Evolutionary conservation across 2,797 vertebrate species (phyloP).

Genomic region (Phoebastria nigripes): DNA sequence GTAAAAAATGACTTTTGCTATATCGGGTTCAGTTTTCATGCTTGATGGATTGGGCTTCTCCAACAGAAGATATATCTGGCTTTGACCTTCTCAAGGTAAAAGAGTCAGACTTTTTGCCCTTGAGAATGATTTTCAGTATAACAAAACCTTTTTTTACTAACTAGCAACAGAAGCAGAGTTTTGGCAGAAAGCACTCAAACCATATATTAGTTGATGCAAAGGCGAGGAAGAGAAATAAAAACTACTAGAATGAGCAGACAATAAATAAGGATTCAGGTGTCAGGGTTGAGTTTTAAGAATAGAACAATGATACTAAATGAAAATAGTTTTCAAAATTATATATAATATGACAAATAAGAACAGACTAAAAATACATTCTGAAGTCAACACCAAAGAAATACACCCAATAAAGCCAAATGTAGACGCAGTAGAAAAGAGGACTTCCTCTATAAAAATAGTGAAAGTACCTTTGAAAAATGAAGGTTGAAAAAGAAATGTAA

Average conservation of each 20-base stretch:
- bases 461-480: not conserved
- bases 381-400: not conserved
- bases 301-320: not conserved
- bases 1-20: not conserved
- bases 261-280: not conserved
- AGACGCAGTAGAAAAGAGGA: not conserved
- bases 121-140: not conserved
- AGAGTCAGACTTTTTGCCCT: not conserved
- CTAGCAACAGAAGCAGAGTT: not conserved
- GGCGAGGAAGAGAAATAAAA: not conserved
- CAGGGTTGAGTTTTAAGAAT: not conserved
- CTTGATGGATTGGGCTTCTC: conserved; percentile 3
- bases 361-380: not conserved
- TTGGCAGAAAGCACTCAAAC: not conserved
- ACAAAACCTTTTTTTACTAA: not conserved
- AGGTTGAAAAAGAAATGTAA: not conserved
- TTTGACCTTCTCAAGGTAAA: not conserved
- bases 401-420: not conserved
- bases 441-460: not conserved
- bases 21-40: not conserved
- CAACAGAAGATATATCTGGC: not conserved
- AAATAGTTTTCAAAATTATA: not conserved
- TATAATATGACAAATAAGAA: not conserved
- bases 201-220: not conserved
- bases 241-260: not conserved